Percentiles rank a stretch among this genome's conserved stretches.
Conservation (phyloP, 2,797 vertebrate genomes). For the Xenops minutus region DNA sequence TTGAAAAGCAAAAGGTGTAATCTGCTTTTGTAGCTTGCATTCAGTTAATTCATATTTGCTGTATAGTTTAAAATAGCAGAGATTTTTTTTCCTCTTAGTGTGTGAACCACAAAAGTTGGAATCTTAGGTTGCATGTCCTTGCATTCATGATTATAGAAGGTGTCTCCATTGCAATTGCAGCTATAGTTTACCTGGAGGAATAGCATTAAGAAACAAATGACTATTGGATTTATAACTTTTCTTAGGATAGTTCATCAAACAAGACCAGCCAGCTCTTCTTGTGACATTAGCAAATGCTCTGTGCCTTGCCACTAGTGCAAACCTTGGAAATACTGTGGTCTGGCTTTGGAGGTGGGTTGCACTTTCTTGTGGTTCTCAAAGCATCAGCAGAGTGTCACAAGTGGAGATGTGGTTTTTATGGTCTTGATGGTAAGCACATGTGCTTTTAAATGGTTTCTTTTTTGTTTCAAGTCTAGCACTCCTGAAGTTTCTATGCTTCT, state of each 20-base stretch:
- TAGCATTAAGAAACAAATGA: background rate
- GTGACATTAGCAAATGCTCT: background rate
- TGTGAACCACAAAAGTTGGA: background rate
- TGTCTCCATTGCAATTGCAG: background rate
- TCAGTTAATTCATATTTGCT: background rate
- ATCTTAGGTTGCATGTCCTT: background rate
- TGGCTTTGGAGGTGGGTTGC: background rate
- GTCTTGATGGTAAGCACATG: background rate
- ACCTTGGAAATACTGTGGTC: background rate
- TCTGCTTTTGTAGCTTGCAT: background rate
- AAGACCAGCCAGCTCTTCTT: background rate
- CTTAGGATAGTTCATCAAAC: background rate
- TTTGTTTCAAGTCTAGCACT: background rate
- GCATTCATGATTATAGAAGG: background rate
- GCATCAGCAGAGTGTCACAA: background rate
- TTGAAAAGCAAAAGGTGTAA: background rate
- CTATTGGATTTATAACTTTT: background rate
- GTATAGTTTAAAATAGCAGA: background rate
- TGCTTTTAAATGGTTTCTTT: background rate
- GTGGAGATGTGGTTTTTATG: background rate
- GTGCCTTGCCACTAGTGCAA: background rate
- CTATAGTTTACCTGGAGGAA: background rate
- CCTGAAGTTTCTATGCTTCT: background rate
- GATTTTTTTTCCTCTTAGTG: background rate
- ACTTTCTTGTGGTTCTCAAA: background rate